Conservation (phyloP, 2,888 invertebrate genomes). For the Parelbella ahira region DNA sequence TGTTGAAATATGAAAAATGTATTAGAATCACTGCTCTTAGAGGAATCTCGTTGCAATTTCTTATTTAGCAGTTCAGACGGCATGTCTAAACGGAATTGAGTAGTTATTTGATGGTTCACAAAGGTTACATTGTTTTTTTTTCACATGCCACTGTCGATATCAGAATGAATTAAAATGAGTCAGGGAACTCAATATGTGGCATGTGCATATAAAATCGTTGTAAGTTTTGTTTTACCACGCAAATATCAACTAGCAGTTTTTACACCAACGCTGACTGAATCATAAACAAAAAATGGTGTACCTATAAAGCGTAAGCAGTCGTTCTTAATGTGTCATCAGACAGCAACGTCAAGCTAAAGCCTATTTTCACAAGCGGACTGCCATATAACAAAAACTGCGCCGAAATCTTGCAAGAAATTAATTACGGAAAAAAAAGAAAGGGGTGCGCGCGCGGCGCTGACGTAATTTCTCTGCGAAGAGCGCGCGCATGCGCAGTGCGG, state of each 20-base stretch:
- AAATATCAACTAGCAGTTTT: too few relatives aligned
- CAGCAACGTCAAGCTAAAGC: constrained; percentile 16
- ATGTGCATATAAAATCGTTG: too few relatives aligned
- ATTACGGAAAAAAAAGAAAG: constrained; percentile 75
- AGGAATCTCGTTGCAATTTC: constrained; percentile 56
- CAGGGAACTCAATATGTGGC: too few relatives aligned
- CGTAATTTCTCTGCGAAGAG: constrained; percentile 60
- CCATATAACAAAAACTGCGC: constrained; percentile 43
- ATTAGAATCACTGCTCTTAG: constrained; percentile 62
- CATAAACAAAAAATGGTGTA: constrained; percentile 17
- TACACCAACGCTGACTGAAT: too few relatives aligned
- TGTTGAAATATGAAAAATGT: constrained; percentile 45
- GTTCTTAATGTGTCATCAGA: constrained; percentile 24
- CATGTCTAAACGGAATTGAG: background rate
- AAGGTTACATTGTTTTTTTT: too few relatives aligned
- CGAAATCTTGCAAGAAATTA: constrained; percentile 73
- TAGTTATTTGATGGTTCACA: too few relatives aligned
- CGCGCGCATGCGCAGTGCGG: constrained; percentile 56
- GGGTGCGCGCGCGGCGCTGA: constrained; percentile 68
- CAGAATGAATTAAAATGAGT: too few relatives aligned
- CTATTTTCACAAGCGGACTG: constrained; percentile 20
- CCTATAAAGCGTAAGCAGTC: constrained; percentile 3
- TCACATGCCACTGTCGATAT: too few relatives aligned
- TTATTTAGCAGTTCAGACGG: constrained; percentile 14
- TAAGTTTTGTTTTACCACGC: too few relatives aligned